A percentile compares a stretch with the other conserved stretches of the same genome.
Conservation (phyloP, 2,113 vertebrate species). For the Hemichromis elongatus region DNA sequence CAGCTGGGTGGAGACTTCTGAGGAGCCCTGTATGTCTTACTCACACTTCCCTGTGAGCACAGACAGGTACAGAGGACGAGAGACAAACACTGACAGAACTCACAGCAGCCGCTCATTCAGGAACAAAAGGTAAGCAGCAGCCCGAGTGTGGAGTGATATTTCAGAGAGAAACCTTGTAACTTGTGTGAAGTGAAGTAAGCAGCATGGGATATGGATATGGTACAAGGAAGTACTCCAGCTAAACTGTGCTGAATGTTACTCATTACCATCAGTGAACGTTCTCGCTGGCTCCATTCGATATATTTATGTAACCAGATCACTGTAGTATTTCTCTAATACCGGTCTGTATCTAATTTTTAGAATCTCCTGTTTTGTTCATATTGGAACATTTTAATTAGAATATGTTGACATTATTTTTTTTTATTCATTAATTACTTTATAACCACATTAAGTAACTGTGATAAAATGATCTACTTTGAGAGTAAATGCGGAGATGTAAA, state of each 20-base stretch:
- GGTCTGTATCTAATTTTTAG: not conserved
- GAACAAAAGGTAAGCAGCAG: slow-evolving; percentile 11
- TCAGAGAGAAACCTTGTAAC: not conserved
- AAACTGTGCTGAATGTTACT: not conserved
- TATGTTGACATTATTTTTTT: not conserved
- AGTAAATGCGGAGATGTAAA: not conserved
- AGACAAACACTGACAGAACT: not conserved
- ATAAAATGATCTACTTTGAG: not conserved
- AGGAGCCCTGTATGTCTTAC: not conserved
- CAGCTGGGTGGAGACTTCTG: slow-evolving; percentile 38
- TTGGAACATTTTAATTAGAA: not conserved
- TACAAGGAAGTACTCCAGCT: not conserved
- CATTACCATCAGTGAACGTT: not conserved
- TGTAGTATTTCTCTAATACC: not conserved
- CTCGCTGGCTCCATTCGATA: rapidly evolving
- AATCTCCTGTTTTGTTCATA: not conserved
- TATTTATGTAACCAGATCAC: not conserved
- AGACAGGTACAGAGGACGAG: not conserved
- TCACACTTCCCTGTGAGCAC: not conserved
- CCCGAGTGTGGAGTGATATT: not conserved
- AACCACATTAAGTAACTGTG: rapidly evolving
- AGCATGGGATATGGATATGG: not conserved
- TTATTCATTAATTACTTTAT: not conserved
- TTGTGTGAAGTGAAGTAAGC: not conserved
- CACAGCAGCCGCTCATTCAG: not conserved